Evolutionary conservation across 2,797 vertebrate genomes (phyloP).

Genomic region (Liparis tanakae): DNA sequence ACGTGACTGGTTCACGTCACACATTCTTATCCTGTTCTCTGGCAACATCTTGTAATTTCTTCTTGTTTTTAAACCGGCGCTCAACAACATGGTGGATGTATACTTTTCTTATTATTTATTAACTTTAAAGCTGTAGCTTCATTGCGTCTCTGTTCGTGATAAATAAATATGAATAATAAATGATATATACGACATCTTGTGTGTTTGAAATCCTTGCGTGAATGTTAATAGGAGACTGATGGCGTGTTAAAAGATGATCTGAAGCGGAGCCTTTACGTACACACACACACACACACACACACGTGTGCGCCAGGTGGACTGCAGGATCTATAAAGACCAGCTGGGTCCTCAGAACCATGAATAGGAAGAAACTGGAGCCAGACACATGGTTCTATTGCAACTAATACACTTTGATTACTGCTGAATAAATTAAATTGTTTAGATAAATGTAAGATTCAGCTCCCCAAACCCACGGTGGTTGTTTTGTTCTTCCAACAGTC

Average conservation of each 20-base stretch:
- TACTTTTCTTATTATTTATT: conserved; percentile 70
- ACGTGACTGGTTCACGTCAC: background rate
- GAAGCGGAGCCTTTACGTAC: background rate
- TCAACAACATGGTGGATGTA: conserved; percentile 46
- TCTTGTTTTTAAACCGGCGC: conserved; percentile 39
- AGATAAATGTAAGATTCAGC: background rate
- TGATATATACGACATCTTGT: conserved; percentile 7
- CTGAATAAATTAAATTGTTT: background rate
- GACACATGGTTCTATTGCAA: background rate
- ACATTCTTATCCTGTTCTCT: conserved; percentile 27
- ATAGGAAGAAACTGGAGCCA: background rate
- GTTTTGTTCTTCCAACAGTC: background rate
- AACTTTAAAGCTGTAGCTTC: conserved; percentile 16
- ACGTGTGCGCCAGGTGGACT: conserved; percentile 2
- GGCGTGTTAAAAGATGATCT: conserved; percentile 22
- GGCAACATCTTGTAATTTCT: conserved; percentile 15
- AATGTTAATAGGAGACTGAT: conserved; percentile 29
- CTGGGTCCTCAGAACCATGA: background rate
- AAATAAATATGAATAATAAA: conserved; percentile 56
- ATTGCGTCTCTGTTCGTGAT: conserved; percentile 51
- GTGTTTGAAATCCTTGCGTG: conserved; percentile 30
- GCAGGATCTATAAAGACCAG: background rate
- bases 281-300: background rate
- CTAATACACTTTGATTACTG: background rate
- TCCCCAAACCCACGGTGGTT: background rate